A percentile compares a stretch with the other conserved stretches of the same genome.
phyloP scores from a whole-genome alignment of 2,888 invertebrate species.

The Entomobrya proxima region DNA sequence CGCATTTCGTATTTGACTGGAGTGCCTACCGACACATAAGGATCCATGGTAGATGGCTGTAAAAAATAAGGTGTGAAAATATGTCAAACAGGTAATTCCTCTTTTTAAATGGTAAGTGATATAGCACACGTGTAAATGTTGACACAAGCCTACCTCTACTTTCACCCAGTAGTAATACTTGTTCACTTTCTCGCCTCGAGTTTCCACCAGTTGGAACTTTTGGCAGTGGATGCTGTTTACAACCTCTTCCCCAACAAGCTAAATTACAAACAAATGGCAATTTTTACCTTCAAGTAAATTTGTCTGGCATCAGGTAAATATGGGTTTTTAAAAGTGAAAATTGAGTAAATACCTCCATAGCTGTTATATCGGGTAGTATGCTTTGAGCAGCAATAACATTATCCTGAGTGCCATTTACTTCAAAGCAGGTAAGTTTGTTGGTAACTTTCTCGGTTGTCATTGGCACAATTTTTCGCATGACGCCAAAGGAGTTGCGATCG shows the following conservation, averaged over 20 bases:
- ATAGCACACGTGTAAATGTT: neutral
- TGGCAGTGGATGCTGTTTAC: conserved; percentile 85
- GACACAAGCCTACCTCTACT: conserved; percentile 81
- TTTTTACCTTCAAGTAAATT: neutral
- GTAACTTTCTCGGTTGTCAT: conserved; percentile 85
- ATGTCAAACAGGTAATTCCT: neutral
- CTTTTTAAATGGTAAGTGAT: neutral
- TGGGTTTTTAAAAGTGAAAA: too few species aligned
- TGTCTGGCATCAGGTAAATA: too few species aligned
- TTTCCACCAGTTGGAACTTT: conserved; percentile 86
- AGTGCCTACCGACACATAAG: conserved; percentile 79
- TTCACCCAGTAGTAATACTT: conserved; percentile 93
- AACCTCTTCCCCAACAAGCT: conserved; percentile 82
- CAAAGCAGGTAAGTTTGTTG: conserved; percentile 88
- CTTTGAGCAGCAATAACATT: conserved; percentile 83
- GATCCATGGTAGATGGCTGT: conserved; percentile 72
- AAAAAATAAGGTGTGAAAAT: neutral
- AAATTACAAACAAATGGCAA: conserved; percentile 75
- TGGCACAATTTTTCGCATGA: conserved; percentile 86
- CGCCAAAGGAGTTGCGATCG: conserved; percentile 82
- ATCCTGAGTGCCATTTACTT: conserved; percentile 86
- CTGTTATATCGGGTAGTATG: conserved; percentile 88
- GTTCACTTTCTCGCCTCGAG: conserved; percentile 87
- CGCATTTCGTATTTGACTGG: conserved; percentile 91
- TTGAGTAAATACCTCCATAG: conserved; percentile 74